Evolutionary conservation across 1,140 invertebrate species (phyloP).

Genomic region (Drosophila takahashii): DNA sequence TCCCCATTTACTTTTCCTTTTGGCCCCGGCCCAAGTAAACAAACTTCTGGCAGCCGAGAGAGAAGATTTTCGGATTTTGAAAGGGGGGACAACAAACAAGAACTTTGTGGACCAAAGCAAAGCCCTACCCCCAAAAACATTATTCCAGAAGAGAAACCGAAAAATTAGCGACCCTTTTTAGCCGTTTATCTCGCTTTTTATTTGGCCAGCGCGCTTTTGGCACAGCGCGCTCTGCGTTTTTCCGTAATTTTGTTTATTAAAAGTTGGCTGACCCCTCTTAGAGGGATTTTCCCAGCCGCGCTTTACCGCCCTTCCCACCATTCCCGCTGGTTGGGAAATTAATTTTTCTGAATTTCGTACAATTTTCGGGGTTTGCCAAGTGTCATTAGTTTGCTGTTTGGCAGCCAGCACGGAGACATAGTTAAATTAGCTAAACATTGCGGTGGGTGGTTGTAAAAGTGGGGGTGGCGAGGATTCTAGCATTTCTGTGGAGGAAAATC

Average conservation of each 20-base stretch:
- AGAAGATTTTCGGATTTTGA: not conserved
- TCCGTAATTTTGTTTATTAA: constrained; percentile 79
- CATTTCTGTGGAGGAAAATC: constrained; percentile 11
- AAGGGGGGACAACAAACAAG: not conserved
- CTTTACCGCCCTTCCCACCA: too few relatives aligned
- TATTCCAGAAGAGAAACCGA: constrained; percentile 21
- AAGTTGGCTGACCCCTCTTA: constrained; percentile 71
- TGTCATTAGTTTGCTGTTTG: constrained; percentile 79
- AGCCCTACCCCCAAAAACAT: constrained; percentile 28
- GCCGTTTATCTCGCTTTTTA: constrained; percentile 76
- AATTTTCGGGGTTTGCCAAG: constrained; percentile 63
- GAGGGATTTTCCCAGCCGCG: not conserved
- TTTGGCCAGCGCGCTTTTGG: constrained; percentile 59
- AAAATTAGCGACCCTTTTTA: constrained; percentile 65
- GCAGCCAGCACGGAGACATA: constrained; percentile 70
- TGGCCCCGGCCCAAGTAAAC: constrained; percentile 21
- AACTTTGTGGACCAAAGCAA: constrained; percentile 15
- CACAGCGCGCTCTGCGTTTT: constrained; percentile 19
- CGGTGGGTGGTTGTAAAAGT: constrained; percentile 34
- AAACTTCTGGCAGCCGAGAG: constrained; percentile 13
- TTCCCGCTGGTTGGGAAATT: constrained; percentile 51
- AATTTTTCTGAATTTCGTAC: constrained; percentile 64
- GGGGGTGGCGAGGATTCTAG: not conserved
- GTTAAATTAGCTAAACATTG: constrained; percentile 82
- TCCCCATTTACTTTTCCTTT: not conserved